phyloP scores from a whole-genome alignment of 1,140 invertebrate genomes.

The Melipona quadrifasciata region DNA sequence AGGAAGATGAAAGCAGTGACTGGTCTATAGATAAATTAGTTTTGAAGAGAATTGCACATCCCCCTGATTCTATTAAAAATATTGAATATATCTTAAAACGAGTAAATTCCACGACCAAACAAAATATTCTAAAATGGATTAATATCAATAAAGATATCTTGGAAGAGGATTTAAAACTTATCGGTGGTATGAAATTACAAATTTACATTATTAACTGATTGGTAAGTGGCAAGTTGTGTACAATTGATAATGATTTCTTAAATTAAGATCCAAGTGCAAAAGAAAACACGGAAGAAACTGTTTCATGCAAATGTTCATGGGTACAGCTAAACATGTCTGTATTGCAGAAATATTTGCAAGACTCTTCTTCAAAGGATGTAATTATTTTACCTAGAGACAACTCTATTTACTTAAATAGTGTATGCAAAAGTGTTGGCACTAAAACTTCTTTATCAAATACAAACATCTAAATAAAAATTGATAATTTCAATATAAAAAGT shows the following conservation, averaged over 20 bases:
- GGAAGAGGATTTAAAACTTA: conserved; percentile 23
- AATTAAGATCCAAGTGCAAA: conserved; percentile 1
- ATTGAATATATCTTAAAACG: conserved; percentile 13
- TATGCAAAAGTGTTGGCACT: neutral
- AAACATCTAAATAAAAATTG: neutral
- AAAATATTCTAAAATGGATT: conserved; percentile 19
- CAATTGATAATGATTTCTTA: neutral
- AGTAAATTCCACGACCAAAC: neutral
- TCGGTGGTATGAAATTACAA: neutral
- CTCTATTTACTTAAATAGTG: neutral
- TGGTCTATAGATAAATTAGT: conserved; percentile 19
- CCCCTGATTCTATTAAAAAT: neutral
- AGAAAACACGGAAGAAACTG: neutral
- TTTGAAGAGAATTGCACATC: neutral
- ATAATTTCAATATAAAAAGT: neutral
- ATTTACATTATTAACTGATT: neutral
- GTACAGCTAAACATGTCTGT: neutral
- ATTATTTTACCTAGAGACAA: conserved; percentile 1
- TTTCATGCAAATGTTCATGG: conserved; percentile 18
- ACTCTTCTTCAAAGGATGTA: conserved; percentile 12
- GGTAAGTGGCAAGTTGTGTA: neutral
- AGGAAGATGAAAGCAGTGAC: conserved; percentile 14
- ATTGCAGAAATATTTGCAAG: conserved; percentile 15
- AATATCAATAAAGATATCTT: conserved; percentile 19
- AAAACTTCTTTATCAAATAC: neutral